Percentiles rank a stretch among this genome's conserved stretches.
Conservation (phyloP, 2,888 invertebrate species). For the Agriopis aurantiaria region DNA sequence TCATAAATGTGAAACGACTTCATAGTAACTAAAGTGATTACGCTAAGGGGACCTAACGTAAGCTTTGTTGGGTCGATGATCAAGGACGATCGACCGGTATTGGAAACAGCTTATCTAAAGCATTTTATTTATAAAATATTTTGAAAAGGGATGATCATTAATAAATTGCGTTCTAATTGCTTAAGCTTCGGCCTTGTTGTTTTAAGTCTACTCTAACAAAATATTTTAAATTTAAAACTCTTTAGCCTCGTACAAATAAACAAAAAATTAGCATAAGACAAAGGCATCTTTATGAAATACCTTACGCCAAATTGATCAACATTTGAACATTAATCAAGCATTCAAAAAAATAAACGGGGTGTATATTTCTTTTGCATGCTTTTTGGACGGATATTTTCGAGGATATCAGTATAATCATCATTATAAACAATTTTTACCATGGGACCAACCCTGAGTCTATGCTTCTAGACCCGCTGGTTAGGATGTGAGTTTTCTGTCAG, state of each 20-base stretch:
- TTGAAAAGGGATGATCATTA: conserved; percentile 14
- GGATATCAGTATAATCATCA: no score
- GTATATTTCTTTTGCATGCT: no score
- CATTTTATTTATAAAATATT: conserved; percentile 8
- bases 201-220: neutral
- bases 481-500: no score
- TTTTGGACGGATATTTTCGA: no score
- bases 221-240: conserved; percentile 1
- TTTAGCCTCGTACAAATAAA: neutral
- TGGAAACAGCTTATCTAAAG: conserved; percentile 10
- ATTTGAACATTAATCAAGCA: no score
- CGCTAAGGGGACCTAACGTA: conserved; percentile 11
- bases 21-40: conserved; percentile 25
- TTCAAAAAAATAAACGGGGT: no score
- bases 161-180: conserved; percentile 9
- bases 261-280: neutral
- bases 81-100: conserved; percentile 13
- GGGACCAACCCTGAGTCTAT: no score
- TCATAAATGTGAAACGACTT: conserved; percentile 21
- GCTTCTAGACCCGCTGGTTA: no score
- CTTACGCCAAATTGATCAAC: neutral
- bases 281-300: no score
- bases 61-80: neutral
- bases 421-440: no score
- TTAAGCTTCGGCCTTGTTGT: conserved; percentile 1